phyloP scores from a whole-genome alignment of 2,113 vertebrate genomes.

The Gallinago jamesoni region DNA sequence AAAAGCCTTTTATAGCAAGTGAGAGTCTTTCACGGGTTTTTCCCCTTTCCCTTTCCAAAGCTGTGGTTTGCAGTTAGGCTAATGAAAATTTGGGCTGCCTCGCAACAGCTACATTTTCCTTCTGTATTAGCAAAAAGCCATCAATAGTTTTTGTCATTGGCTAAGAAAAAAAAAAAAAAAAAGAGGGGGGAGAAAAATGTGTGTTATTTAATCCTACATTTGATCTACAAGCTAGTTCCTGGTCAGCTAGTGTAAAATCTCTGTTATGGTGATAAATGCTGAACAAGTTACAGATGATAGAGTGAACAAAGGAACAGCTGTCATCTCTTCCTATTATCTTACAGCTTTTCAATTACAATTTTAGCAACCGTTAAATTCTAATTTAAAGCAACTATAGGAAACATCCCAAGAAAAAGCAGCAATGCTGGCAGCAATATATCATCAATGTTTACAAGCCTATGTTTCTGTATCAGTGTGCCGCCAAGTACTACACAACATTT shows the following conservation, averaged over 20 bases:
- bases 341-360: neutral
- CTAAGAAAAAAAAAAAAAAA: neutral
- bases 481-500: neutral
- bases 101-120: neutral
- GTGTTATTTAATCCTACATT: neutral
- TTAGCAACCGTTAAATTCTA: neutral
- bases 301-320: neutral
- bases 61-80: neutral
- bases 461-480: neutral
- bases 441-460: neutral
- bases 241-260: neutral
- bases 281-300: neutral
- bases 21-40: neutral
- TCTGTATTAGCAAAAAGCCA: neutral
- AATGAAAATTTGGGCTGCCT: slow-evolving; percentile 12
- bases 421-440: neutral
- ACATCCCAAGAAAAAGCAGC: neutral
- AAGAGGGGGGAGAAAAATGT: fast-evolving
- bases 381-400: neutral
- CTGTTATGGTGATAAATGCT: neutral
- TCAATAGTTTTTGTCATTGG: neutral
- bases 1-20: neutral
- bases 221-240: neutral
- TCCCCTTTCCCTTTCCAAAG: neutral
- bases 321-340: neutral